These are phyloP conservation scores for Amphimallon solstitiale DNA, from an alignment of 2,888 invertebrate species.

Conservation along the genomic window DNA sequence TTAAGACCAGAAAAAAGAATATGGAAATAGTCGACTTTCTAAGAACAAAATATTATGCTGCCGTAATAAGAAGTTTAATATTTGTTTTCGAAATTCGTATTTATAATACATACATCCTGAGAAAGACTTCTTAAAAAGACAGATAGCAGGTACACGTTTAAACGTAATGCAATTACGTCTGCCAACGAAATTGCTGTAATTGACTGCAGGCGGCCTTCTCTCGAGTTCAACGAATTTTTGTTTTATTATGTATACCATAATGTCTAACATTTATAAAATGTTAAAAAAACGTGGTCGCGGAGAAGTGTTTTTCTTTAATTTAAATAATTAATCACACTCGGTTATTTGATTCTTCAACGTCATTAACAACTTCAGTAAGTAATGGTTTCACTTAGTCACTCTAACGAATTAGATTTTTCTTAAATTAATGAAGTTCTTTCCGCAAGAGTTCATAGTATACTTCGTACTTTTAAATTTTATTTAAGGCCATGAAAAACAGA, in stretches of 20 bases:
- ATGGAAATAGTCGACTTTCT: too few species aligned
- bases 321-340: conserved; percentile 41
- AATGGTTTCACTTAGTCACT: conserved; percentile 37
- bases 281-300: conserved; percentile 18
- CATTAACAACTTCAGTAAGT: conserved; percentile 41
- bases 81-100: too few species aligned
- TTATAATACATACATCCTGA: too few species aligned
- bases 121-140: background rate
- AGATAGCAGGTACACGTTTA: background rate
- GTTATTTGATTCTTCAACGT: conserved; percentile 41
- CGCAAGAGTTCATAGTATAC: conserved; percentile 31
- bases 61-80: too few species aligned
- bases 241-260: conserved; percentile 18
- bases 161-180: conserved; percentile 15
- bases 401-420: conserved; percentile 39
- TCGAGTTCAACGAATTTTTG: background rate
- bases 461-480: conserved; percentile 21
- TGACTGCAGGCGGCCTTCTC: conserved; percentile 9
- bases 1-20: too few species aligned
- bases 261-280: conserved; percentile 23
- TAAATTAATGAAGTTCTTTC: conserved; percentile 40
- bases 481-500: background rate
- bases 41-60: too few species aligned
- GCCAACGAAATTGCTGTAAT: conserved; percentile 16
- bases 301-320: conserved; percentile 39